Evolutionary conservation across 1,140 invertebrate genomes (phyloP).

Genomic region (Drosophila repleta): DNA sequence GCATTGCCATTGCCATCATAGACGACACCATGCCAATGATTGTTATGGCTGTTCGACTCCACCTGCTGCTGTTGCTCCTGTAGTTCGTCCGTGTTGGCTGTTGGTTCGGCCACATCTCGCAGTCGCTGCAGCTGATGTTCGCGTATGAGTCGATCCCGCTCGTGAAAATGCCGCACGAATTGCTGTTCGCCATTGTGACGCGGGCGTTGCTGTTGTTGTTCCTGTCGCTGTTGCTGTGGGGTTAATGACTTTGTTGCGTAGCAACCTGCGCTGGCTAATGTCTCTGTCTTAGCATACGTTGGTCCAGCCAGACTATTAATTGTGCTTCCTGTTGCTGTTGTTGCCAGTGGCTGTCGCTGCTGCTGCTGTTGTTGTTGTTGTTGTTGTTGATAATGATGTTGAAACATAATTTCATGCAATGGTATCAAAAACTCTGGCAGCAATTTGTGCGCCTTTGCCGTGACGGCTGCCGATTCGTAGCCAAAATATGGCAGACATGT

Average conservation of each 20-base stretch:
- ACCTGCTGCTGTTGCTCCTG: constrained; percentile 21
- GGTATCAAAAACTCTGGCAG: constrained; percentile 77
- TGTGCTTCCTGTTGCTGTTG: constrained; percentile 46
- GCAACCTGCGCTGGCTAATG: constrained; percentile 38
- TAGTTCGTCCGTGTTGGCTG: constrained; percentile 50
- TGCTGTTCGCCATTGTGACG: constrained; percentile 65
- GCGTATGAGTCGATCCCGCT: constrained; percentile 82
- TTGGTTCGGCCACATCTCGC: constrained; percentile 21
- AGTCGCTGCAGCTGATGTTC: constrained; percentile 79
- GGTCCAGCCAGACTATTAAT: constrained; percentile 71
- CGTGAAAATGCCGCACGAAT: constrained; percentile 80
- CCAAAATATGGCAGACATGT: constrained; percentile 78
- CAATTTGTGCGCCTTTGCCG: constrained; percentile 66
- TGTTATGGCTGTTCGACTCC: constrained; percentile 59
- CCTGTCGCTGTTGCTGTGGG: constrained; percentile 54
- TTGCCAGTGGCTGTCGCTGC: constrained; percentile 23
- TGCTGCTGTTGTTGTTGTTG: constrained; percentile 53
- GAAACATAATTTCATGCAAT: constrained; percentile 76
- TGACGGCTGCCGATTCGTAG: constrained; percentile 57
- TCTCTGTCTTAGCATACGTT: constrained; percentile 53
- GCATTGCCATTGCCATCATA: constrained; percentile 66
- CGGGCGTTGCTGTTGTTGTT: constrained; percentile 16
- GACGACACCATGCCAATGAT: constrained; percentile 81
- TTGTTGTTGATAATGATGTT: constrained; percentile 60
- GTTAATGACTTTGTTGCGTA: constrained; percentile 67